Percentiles rank a stretch among this genome's conserved stretches.
phyloP scores from a whole-genome alignment of 2,797 vertebrate species.

The Carduelis carduelis region DNA sequence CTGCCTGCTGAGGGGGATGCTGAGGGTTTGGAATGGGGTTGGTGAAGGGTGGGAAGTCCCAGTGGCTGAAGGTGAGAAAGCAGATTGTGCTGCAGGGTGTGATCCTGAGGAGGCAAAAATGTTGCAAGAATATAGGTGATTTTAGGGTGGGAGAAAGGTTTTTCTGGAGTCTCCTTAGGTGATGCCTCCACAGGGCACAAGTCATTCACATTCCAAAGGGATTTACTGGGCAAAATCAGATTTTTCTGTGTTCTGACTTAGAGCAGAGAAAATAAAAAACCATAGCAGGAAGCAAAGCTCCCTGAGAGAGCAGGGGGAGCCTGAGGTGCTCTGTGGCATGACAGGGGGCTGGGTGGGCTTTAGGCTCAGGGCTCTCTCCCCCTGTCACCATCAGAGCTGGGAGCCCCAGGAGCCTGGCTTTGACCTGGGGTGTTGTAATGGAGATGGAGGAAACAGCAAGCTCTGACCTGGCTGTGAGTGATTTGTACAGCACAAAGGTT shows the following conservation, averaged over 20 bases:
- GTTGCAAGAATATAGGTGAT: background rate
- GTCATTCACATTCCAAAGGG: background rate
- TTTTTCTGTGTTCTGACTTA: background rate
- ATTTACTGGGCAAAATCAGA: background rate
- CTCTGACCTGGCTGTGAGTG: background rate
- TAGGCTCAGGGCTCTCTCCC: background rate
- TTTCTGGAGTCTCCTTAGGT: background rate
- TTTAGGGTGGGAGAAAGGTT: background rate
- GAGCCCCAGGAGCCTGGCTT: background rate
- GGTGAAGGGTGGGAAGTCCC: background rate
- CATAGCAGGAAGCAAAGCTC: background rate
- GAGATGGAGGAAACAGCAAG: background rate
- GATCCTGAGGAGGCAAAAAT: background rate
- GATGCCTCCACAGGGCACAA: background rate
- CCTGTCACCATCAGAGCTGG: background rate
- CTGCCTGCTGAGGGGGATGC: background rate
- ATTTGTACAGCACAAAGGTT: background rate
- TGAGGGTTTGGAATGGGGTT: background rate
- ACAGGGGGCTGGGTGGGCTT: background rate
- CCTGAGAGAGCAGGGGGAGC: background rate
- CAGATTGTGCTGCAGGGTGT: background rate
- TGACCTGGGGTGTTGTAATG: accelerated
- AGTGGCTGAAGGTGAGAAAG: background rate
- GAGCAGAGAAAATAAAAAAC: background rate
- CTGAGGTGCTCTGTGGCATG: background rate